Evolutionary conservation across 1,140 invertebrate genomes (phyloP), one percentile per base, ranked within the genome.

Genomic region (Polyergus mexicanus): DNA sequence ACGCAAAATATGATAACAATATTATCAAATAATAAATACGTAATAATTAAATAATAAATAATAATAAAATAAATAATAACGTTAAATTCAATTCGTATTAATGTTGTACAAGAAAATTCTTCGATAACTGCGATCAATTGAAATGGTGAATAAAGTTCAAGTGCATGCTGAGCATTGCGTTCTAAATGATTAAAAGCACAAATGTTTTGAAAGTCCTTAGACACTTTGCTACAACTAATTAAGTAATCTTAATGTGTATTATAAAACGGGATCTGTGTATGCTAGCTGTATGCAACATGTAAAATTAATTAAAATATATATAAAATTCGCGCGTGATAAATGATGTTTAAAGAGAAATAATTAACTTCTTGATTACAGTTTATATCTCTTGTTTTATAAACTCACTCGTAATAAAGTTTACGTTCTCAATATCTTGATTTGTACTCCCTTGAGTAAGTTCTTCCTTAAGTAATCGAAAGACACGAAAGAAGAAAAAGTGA

Each of bases 391-490:
- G 4, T 6, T 63, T n/a, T 63, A 72, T 35, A 35, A 38, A 28
- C 38, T 76, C 2, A 62, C 3, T 5, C 51, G 28, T 56, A 63
- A 25, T 76, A 13, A 76, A 62, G 28, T 76, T 62, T 63, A 62
- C 16, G 35, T 76, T 25, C n/a, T 63, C 22, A 76, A 63, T 63
- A 56, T 76, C 35, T 60, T 75, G 13, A 75, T 76, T 63, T 22
- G 32, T 58, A 58, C 38, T 58, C 35, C 22, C n/a, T 38, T 41
- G 25, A 76, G 19, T 76, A 44, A 76, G 38, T 63, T 56, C 22
- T 76, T 41, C 16, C 25, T 63, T 44, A 63, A 76, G 56, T 76
- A 76, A 76, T 76, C 35, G 41, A 28, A 62, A 75, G 13, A 41
- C n/a, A 35, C 25, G 13, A n/a, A 60, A 41, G 22, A 76, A 76